Evolutionary conservation across 2,888 invertebrate species (phyloP).

Genomic region (Trissolcus japonicus): DNA sequence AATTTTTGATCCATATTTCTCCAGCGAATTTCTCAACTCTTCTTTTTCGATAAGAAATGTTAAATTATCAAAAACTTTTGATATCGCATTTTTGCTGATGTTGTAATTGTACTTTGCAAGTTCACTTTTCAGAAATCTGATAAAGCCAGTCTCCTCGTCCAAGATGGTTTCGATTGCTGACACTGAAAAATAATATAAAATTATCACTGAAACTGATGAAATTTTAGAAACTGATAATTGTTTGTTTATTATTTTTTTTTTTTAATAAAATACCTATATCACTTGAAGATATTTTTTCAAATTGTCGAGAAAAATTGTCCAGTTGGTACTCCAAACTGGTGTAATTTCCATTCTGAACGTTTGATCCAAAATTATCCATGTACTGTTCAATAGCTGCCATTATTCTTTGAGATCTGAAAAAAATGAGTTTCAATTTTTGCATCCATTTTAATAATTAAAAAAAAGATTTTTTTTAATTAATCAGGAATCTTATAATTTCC

Average conservation of each 20-base stretch:
- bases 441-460: too few relatives aligned
- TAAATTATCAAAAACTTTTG: neutral
- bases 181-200: neutral
- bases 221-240: too few relatives aligned
- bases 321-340: too few relatives aligned
- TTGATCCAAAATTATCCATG: too few relatives aligned
- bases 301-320: neutral
- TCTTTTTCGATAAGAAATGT: neutral
- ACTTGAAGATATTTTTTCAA: neutral
- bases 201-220: too few relatives aligned
- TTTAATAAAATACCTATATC: constrained; percentile 2
- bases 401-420: too few relatives aligned
- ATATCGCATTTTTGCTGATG: neutral
- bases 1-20: neutral
- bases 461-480: too few relatives aligned
- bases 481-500: too few relatives aligned
- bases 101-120: neutral
- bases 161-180: neutral
- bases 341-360: too few relatives aligned
- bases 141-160: neutral
- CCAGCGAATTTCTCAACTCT: neutral
- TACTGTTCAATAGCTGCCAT: too few relatives aligned
- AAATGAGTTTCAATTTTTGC: too few relatives aligned
- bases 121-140: constrained; percentile 4
- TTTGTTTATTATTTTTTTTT: too few relatives aligned